phyloP scores from a whole-genome alignment of 2,113 vertebrate species.

The Vulpes ferrilata region DNA sequence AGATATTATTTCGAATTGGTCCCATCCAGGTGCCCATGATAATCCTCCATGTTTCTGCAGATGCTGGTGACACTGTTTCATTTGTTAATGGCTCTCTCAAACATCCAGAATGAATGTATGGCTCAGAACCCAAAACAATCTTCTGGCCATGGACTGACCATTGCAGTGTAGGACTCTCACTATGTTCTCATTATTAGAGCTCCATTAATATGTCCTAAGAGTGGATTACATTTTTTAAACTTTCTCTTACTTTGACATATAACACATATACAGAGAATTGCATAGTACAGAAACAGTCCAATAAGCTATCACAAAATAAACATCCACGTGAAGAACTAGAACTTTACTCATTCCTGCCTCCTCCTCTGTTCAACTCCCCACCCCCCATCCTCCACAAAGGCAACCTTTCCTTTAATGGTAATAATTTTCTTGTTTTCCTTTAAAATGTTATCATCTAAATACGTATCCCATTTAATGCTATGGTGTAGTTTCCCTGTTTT shows the following conservation, averaged over 20 bases:
- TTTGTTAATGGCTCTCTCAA: not conserved
- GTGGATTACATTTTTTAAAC: not conserved
- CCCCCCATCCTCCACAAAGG: not conserved
- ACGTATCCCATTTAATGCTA: not conserved
- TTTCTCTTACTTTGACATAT: not conserved
- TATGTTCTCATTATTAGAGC: not conserved
- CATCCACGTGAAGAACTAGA: not conserved
- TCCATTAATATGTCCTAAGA: not conserved
- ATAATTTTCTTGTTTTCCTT: not conserved
- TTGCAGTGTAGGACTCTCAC: not conserved
- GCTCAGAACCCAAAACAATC: not conserved
- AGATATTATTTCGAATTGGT: not conserved
- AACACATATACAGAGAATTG: not conserved
- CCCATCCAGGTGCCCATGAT: no score
- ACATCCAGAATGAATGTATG: no score
- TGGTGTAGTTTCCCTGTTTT: not conserved
- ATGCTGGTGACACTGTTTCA: not conserved
- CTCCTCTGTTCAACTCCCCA: rapidly evolving
- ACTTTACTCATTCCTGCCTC: not conserved
- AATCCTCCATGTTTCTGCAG: not conserved
- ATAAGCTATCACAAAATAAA: not conserved
- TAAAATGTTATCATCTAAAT: not conserved
- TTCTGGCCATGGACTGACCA: not conserved
- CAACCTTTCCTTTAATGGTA: not conserved
- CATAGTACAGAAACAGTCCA: not conserved